Conservation (phyloP, 2,113 vertebrate species). For the Catagonus wagneri region DNA sequence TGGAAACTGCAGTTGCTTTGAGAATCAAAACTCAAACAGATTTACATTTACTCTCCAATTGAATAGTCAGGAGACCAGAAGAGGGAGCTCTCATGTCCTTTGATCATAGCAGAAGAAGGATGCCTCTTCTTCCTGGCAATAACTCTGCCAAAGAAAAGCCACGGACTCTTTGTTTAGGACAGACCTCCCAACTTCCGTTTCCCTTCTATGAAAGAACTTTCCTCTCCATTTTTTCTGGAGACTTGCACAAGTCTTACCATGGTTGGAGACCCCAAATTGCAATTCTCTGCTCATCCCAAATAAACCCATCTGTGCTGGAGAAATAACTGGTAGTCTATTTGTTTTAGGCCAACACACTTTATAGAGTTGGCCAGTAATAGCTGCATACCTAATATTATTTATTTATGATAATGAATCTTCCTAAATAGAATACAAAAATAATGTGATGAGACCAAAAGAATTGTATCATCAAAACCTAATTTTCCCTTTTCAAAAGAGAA, state of each 20-base stretch:
- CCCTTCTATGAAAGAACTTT: too few relatives aligned
- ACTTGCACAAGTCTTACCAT: not conserved
- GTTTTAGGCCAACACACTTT: not conserved
- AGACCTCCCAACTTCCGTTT: not conserved
- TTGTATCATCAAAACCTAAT: not conserved
- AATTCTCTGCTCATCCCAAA: not conserved
- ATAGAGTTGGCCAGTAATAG: not conserved
- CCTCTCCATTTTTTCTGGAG: not conserved
- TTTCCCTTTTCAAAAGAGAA: slow-evolving; percentile 1
- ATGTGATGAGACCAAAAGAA: not conserved
- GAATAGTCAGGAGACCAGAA: not conserved
- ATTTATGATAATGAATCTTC: slow-evolving; percentile 16
- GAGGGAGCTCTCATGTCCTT: not conserved
- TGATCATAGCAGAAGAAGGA: not conserved
- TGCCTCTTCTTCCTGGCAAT: not conserved
- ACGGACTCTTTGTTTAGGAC: not conserved
- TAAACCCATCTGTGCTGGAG: not conserved
- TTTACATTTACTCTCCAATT: slow-evolving; percentile 13
- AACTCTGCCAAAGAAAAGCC: not conserved
- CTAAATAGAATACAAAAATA: slow-evolving; percentile 9
- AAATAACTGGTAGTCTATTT: not conserved
- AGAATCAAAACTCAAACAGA: slow-evolving; percentile 43
- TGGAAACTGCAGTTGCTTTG: not conserved
- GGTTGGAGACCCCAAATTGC: not conserved
- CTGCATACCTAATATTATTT: not conserved